Conservation (phyloP, 2,113 vertebrate genomes). For the Cyprinodon brontotheroides region DNA sequence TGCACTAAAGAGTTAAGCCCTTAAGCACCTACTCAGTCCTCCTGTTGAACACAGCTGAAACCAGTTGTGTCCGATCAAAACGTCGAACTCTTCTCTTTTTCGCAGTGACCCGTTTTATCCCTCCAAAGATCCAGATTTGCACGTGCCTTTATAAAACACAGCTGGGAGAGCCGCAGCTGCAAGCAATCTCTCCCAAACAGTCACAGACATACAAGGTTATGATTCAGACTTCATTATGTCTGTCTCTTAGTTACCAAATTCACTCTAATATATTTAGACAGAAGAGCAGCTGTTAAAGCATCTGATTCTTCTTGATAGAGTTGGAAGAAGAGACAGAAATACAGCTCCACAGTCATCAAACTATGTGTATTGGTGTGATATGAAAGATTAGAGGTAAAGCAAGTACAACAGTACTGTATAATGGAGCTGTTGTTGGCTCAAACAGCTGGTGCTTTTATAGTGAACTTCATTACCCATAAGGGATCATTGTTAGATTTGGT, state of each 20-base stretch:
- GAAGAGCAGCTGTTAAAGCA: not conserved
- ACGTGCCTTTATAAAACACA: not conserved
- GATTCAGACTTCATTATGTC: slow-evolving; percentile 1
- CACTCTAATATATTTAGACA: not conserved
- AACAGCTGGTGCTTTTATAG: too few species aligned
- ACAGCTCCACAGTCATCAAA: not conserved
- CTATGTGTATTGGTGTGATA: not conserved
- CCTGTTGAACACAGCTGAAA: slow-evolving; percentile 19
- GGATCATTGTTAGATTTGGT: too few species aligned
- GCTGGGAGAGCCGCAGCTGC: slow-evolving; percentile 22
- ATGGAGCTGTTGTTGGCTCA: too few species aligned
- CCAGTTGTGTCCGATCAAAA: slow-evolving; percentile 27
- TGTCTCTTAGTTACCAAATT: slow-evolving; percentile 7
- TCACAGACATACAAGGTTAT: not conserved
- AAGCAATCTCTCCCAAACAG: not conserved
- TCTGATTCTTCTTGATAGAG: not conserved
- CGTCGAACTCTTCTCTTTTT: slow-evolving; percentile 13
- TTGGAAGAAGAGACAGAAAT: too few species aligned
- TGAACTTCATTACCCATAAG: too few species aligned
- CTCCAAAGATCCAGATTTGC: not conserved
- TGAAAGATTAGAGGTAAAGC: not conserved
- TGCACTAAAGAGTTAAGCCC: not conserved
- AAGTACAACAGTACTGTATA: too few species aligned
- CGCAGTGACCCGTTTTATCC: slow-evolving; percentile 14
- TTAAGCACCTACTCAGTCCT: not conserved